phyloP scores from a whole-genome alignment of 2,797 vertebrate species.

The Coreius guichenoti region DNA sequence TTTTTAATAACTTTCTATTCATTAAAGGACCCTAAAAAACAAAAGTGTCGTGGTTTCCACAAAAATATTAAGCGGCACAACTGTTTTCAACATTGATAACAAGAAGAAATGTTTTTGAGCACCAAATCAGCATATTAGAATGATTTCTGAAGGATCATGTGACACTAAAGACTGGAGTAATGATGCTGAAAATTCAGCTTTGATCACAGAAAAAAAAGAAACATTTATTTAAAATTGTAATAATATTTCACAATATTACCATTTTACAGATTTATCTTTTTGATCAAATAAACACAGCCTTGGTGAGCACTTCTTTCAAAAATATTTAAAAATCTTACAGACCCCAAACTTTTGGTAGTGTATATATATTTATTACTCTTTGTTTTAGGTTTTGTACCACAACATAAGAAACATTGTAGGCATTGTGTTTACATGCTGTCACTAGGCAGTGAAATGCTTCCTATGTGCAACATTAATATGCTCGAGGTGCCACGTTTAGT shows the following conservation, averaged over 20 bases:
- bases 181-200: background rate
- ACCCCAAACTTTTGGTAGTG: background rate
- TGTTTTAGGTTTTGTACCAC: background rate
- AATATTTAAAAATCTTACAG: background rate
- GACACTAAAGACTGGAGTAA: background rate
- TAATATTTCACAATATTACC: background rate
- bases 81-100: background rate
- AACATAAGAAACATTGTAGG: background rate
- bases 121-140: background rate
- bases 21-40: background rate
- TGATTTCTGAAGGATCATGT: background rate
- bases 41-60: background rate
- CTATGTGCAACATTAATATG: background rate
- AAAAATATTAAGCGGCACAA: background rate
- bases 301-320: background rate
- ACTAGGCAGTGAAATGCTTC: constrained; percentile 9
- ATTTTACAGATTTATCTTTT: background rate
- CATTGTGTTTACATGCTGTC: background rate
- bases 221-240: background rate
- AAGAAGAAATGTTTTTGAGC: background rate
- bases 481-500: constrained; percentile 29
- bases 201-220: background rate
- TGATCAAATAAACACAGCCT: background rate
- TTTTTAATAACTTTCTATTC: background rate
- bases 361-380: background rate